These are phyloP conservation scores for Entomyzon cyanotis DNA, from an alignment of 2,113 vertebrate genomes.

Conservation along the genomic window DNA sequence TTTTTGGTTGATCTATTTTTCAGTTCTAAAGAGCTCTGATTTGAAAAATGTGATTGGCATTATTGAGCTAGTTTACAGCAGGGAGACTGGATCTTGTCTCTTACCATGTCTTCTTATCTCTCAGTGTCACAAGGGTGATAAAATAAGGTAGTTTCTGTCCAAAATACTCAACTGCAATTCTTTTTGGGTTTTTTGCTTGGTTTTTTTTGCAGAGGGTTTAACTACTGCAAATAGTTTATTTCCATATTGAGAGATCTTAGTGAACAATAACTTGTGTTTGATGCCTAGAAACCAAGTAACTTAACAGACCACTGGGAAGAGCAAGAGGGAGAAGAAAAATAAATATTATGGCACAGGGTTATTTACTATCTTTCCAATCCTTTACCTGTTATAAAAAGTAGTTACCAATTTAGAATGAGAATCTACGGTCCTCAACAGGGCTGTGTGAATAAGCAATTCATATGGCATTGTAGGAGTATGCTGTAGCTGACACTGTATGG, in stretches of 20 bases:
- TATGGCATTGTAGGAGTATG: neutral
- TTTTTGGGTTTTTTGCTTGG: neutral
- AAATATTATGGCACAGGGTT: neutral
- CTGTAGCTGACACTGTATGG: neutral
- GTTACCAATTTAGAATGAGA: neutral
- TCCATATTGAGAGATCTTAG: neutral
- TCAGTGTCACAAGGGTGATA: neutral
- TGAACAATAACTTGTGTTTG: neutral
- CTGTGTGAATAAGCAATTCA: neutral
- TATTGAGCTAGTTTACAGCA: neutral
- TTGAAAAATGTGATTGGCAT: neutral
- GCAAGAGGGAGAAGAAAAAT: neutral
- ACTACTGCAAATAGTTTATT: neutral
- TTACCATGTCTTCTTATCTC: neutral
- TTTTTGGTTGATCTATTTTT: neutral
- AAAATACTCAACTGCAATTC: neutral
- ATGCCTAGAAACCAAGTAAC: neutral
- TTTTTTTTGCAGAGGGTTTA: neutral
- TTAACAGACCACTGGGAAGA: neutral
- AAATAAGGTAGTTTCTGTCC: neutral
- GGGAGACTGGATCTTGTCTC: neutral
- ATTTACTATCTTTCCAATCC: neutral
- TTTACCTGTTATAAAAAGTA: neutral
- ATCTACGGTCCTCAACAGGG: neutral
- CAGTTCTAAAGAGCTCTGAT: slow-evolving; percentile 22